Evolutionary conservation across 2,113 vertebrate species (phyloP), one percentile per base, ranked within the genome.

Genomic region (Corythornis madagascariensis): DNA sequence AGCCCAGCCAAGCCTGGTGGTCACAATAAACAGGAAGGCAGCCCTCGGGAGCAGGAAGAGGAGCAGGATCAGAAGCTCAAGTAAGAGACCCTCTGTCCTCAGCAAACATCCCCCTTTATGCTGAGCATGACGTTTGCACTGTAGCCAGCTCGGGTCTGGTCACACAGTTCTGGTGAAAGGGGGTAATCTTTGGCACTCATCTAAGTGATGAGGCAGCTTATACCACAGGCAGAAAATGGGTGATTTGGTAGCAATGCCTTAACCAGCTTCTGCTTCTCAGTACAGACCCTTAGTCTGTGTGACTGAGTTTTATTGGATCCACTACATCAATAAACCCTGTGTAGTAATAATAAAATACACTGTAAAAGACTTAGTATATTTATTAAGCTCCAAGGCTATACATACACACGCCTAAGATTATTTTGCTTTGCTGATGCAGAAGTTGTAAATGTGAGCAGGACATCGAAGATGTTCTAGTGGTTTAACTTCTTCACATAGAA

Each of bases 191-290:
- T 25, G 13, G 26, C 55, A 42, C 16, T 24, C 73, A 56, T 56
- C 47, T 56, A 33, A 70, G 35, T 35, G 35, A 35, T 35, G 35
- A 35, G 35, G 8, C 38, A 48, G 20, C 65, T 77, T 48, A 67
- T 11, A 56, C 3, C 43, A 67, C 24, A 4, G 57, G 43, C 0
- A 20, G 18, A 20, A 40, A 77, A 64, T 1, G 14, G n/a, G 33
- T 0, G 0, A 31, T 25, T 14, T 38, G 71, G 53, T 13, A 64
- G 19, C 6, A 60, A 11, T 6, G 45, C 15, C 15, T 53, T 35
- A 40, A 50, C 15, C 0, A 0, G 20, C 29, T n/a, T 25, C 17
- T 5, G 40, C 14, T 73, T 15, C 72, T 74, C 33, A 33, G 33
- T 55, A 11, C 0, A 4, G 21, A 31, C 29, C 60, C 22, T 74